Evolutionary conservation across 2,797 vertebrate species (phyloP).

Genomic region (Phoxinus dragarum): DNA sequence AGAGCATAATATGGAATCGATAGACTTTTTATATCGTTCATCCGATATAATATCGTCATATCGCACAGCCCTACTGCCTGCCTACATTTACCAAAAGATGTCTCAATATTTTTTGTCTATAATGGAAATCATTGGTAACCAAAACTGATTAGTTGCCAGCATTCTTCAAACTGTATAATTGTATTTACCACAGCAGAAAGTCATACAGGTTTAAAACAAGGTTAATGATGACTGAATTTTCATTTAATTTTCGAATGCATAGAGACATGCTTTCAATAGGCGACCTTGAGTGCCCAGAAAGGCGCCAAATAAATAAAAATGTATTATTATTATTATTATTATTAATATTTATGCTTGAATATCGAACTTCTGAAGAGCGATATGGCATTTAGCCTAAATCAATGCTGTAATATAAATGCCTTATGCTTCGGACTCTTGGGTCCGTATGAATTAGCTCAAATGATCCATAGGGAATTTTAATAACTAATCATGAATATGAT

Average conservation of each 20-base stretch:
- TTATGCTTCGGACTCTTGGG: no score
- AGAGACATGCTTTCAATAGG: neutral
- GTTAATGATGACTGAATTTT: neutral
- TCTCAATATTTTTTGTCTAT: neutral
- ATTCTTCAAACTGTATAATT: neutral
- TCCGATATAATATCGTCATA: no score
- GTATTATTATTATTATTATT: no score
- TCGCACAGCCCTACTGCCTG: no score
- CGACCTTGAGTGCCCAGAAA: no score
- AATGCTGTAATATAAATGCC: no score
- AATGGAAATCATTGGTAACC: neutral
- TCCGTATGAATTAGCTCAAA: no score
- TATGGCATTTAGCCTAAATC: neutral
- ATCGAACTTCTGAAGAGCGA: neutral
- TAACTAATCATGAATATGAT: no score
- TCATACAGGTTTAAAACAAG: neutral
- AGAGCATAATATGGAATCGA: no score
- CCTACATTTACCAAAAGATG: neutral
- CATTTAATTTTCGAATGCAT: neutral
- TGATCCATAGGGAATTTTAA: no score
- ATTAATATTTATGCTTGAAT: neutral
- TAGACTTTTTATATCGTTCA: no score
- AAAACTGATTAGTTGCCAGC: neutral
- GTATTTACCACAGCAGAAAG: neutral
- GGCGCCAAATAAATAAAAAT: no score